Percentiles rank a stretch among this genome's conserved stretches.
Conservation (phyloP, 2,113 vertebrate genomes). For the Rafetus swinhoei region DNA sequence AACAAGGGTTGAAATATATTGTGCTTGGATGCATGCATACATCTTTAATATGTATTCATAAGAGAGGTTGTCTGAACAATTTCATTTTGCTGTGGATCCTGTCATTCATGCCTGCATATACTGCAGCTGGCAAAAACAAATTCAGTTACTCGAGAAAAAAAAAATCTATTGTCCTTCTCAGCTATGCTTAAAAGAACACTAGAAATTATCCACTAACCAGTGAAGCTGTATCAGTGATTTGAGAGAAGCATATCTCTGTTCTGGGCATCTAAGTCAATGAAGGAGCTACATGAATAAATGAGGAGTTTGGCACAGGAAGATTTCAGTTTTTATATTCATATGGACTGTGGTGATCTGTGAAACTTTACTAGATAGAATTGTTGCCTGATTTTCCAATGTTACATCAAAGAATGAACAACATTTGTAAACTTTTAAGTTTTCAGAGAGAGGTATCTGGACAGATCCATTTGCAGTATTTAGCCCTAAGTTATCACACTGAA, state of each 20-base stretch:
- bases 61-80: neutral
- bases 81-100: neutral
- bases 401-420: neutral
- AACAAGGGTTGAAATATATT: neutral
- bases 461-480: neutral
- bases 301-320: neutral
- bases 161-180: neutral
- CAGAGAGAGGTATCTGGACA: neutral
- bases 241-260: neutral
- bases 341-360: neutral
- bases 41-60: neutral
- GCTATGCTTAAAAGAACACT: neutral
- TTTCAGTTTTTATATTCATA: neutral
- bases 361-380: neutral
- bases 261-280: neutral
- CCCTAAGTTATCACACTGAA: neutral
- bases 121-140: neutral
- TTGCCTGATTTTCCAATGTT: neutral
- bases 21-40: neutral
- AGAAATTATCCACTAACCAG: neutral
- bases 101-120: neutral
- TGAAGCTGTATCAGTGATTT: neutral
- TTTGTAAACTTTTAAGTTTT: neutral
- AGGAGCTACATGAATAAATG: neutral
- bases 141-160: neutral